Base-by-base conservation (phyloP, 2,888 invertebrate genomes). In the Mythimna lalbum region DNA sequence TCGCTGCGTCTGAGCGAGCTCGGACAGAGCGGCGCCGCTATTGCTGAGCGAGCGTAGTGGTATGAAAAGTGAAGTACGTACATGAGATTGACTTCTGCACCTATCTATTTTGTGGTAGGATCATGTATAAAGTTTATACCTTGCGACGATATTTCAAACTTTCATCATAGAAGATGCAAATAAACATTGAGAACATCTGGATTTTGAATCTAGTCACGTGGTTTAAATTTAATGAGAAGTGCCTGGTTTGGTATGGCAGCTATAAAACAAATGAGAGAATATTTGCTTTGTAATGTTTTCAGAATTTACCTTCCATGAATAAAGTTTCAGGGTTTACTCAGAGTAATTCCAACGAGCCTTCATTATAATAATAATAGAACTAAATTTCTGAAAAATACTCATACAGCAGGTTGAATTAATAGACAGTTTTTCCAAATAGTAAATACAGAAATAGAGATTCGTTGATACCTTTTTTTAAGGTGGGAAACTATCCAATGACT, bases 61-160 rank as follows among this genome's bases (percentile, higher is more conserved):
- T 27, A 27, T 2, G 0, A 27, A 27, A 27, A 27, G 2, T 27
- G 27, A 27, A 27, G 27, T 27, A 27, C 27, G 2, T 3, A 27
- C 27, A 27, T 27, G 27, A 27, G 27, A 27, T 4, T 27, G 27
- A 27, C 27, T 27, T 27, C 27, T 27, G 27, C 4, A 27, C 1
- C 2, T 27, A 27, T 27, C 27, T 27, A 3, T 27, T 27, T 27
- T 27, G 27, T 27, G 27, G 4, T 27, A 27, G 82, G 66, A 83
- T 75, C 70, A 74, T 72, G 84, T 77, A 85, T 88, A 90, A 90
- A 88, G 27, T 86, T 80, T 81, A 71, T 76, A 76, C 63, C 69
- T 74, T 74, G 17, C 9, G 69, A 59, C 61, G 61, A 74, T 74
- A 78, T 82, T 82, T 73, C 70, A 82, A 73, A 82, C 73, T 73